Conservation (phyloP, 30 jellyfish, hydroid and myxozoan species). For the Morbakka virulenta region DNA sequence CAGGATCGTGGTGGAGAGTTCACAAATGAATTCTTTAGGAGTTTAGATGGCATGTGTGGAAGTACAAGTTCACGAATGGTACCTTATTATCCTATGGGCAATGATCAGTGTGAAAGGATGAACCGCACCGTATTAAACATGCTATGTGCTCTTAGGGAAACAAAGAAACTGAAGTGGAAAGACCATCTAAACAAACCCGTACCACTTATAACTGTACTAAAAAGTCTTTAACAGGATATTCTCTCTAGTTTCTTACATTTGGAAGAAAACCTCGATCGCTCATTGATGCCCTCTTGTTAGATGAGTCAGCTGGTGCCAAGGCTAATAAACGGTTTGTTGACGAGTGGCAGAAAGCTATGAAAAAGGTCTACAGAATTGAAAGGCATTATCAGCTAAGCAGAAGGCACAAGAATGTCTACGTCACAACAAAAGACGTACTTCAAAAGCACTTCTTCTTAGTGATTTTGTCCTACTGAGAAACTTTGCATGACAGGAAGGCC, state of each 20-base stretch:
- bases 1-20: slow-evolving; percentile 31
- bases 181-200: slow-evolving; percentile 10
- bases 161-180: slow-evolving; percentile 19
- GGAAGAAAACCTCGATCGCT: slow-evolving; percentile 4
- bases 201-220: slow-evolving; percentile 19
- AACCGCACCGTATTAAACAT: slow-evolving; percentile 13
- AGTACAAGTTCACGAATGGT: slow-evolving; percentile 26
- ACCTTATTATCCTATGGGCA: slow-evolving; percentile 22
- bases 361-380: too few relatives aligned
- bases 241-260: background rate
- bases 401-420: too few relatives aligned
- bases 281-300: background rate
- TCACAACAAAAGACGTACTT: too few relatives aligned
- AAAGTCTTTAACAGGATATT: background rate
- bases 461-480: too few relatives aligned
- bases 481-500: too few relatives aligned
- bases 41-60: slow-evolving; percentile 8
- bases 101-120: slow-evolving; percentile 41
- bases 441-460: too few relatives aligned
- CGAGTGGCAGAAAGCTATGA: too few relatives aligned
- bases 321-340: too few relatives aligned
- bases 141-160: slow-evolving; percentile 19
- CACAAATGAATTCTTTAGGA: background rate
- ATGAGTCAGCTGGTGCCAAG: background rate
- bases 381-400: too few relatives aligned